These are phyloP conservation scores for Patella vulgata DNA, from an alignment of 1,140 invertebrate genomes.

Conservation along the genomic window DNA sequence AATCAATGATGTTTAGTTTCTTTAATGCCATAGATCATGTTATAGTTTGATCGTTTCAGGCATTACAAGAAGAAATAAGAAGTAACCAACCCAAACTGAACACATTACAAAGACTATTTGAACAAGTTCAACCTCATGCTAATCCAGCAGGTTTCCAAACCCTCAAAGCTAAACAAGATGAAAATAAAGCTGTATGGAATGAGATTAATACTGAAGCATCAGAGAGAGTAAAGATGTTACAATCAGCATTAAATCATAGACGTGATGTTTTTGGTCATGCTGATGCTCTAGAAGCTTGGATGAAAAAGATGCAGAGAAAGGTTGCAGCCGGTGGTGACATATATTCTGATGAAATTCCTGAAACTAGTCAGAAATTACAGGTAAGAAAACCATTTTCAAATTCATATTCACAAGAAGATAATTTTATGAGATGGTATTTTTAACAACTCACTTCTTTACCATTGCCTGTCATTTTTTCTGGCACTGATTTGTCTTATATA, in stretches of 20 bases:
- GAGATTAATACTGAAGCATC: slow-evolving; percentile 71
- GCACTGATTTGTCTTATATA: too few species aligned
- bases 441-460: too few species aligned
- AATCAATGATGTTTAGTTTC: too few species aligned
- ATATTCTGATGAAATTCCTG: slow-evolving; percentile 80
- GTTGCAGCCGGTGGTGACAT: slow-evolving; percentile 83
- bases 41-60: too few species aligned
- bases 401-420: background rate
- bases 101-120: slow-evolving; percentile 50
- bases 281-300: slow-evolving; percentile 84
- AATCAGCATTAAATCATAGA: slow-evolving; percentile 73
- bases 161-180: slow-evolving; percentile 69
- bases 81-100: slow-evolving; percentile 54
- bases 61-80: slow-evolving; percentile 59
- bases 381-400: slow-evolving; percentile 29
- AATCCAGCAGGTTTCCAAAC: slow-evolving; percentile 48
- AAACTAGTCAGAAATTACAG: slow-evolving; percentile 81
- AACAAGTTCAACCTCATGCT: slow-evolving; percentile 54
- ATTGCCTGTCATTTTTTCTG: too few species aligned
- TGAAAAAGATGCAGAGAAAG: slow-evolving; percentile 79
- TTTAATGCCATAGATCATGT: too few species aligned
- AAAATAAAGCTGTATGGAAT: slow-evolving; percentile 82
- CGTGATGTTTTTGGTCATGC: slow-evolving; percentile 85
- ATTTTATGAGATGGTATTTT: too few species aligned
- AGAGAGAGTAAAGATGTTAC: slow-evolving; percentile 59